Evolutionary conservation across 2,888 invertebrate genomes (phyloP), one percentile per base, ranked within the genome.

Genomic region (Brachyopa scutellaris): DNA sequence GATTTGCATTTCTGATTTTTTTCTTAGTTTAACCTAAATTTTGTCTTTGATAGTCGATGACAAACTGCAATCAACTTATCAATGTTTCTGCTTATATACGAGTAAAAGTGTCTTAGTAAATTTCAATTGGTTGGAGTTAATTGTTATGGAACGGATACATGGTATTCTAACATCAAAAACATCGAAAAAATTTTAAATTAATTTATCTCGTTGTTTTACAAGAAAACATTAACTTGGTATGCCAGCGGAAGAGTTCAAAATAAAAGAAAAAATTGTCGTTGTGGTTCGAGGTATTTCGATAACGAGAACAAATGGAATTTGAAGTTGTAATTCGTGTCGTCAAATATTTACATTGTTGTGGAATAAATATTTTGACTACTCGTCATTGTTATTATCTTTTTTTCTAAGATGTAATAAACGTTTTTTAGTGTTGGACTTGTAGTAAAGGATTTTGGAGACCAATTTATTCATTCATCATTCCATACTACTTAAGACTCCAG

Each of bases 1-100:
- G 6, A 76, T 23, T 62, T 51, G 57, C 80, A 80, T 67, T 26
- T 38, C n/a, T n/a, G n/a, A n/a, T 21, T 1, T 45, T 33, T 40
- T 17, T 3, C 11, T 13, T 53, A 1, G 19, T 17, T 8, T 21
- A n/a, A n/a, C 3, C 8, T 17, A 15, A 42, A 2, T 11, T 5
- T 13, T 9, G 9, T 7, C 23, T 33, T 29, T 29, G 26, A 4
- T 26, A 33, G 36, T 38, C 26, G 57, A 36, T 8, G 29, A 47
- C 13, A 11, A 51, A 55, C 73, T 62, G 38, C 55, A 36, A 47
- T 21, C 33, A n/a, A 8, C 9, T 64, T 6, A 64, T 45, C 11
- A 8, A 45, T 36, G 26, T 36, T 11, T 2, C 38, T 55, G 2
- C 45, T 73, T 73, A 73, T 73, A 73, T 53, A 62, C 45, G 26